Evolutionary conservation across 2,113 vertebrate genomes (phyloP), one percentile per base, ranked within the genome.

Genomic region (Jacana jacana): DNA sequence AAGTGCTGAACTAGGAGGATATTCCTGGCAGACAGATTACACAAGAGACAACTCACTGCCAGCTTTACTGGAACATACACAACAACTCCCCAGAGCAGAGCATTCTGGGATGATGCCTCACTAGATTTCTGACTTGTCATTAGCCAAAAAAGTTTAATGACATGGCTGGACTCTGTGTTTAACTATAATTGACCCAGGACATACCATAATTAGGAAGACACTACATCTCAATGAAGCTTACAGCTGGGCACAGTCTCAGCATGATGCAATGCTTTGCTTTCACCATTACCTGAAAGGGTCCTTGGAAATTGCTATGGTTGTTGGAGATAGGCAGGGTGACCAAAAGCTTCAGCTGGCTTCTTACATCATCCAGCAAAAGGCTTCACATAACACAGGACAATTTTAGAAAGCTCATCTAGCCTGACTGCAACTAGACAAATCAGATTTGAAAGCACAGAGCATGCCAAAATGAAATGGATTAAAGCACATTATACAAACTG

Each of bases 21-120:
- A 61, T 92, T 96, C 90, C 96, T 93, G 90, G 92, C 92, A 93
- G 86, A 39, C 57, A 9, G 88, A 96, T 94, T 93, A 69, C 95
- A 88, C 88, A 93, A 91, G 93, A 91, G 86, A 16, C 94, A 66
- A 17, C 88, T 95, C 76, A 0, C 57, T 76, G 93, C 88, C 95
- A 89, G 93, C 79, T 70, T 86, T 69, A 81, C 90, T 87, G 93
- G 91, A 95, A 91, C 86, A 69, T 14, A 35, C 77, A 84, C 86
- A 92, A 89, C 94, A 94, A 0, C 88, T 93, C 65, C 65, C 65
- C 86, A 30, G 0, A 64, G 83, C 79, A 25, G 3, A 81, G 82
- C 90, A 40, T 4, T 51, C 86, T 28, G 61, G 77, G 80, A 78
- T 22, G 72, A 55, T 44, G 83, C 72, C 89, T 66, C 85, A 17